Evolutionary conservation across 2,797 vertebrate species (phyloP).

Genomic region (Alauda arvensis): DNA sequence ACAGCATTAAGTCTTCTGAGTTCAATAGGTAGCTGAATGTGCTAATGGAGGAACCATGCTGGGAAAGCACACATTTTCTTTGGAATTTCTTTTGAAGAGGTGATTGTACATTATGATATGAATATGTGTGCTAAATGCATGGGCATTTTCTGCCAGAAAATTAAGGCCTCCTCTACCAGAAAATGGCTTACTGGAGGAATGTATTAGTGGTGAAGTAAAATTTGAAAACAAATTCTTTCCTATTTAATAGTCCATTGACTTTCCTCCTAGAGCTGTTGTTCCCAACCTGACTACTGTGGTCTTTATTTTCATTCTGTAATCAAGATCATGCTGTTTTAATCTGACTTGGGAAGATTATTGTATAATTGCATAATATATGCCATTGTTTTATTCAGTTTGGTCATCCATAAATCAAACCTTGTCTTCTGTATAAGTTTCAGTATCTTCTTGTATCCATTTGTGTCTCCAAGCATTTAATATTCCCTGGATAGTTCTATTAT

Average conservation of each 20-base stretch:
- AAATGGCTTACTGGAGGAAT: conserved; percentile 67
- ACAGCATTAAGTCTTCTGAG: conserved; percentile 68
- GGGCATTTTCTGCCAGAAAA: conserved; percentile 62
- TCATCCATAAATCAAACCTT: background rate
- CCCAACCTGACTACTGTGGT: conserved; percentile 60
- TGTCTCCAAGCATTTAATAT: background rate
- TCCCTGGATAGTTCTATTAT: background rate
- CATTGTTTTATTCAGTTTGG: background rate
- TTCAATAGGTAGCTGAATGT: conserved; percentile 62
- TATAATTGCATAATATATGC: background rate
- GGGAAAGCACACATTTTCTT: conserved; percentile 67
- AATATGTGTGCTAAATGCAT: conserved; percentile 72
- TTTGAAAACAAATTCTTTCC: conserved; percentile 87
- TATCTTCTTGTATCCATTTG: background rate
- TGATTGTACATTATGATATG: conserved; percentile 71
- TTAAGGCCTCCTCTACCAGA: conserved; percentile 61
- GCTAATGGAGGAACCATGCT: conserved; percentile 72
- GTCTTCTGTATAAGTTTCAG: background rate
- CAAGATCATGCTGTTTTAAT: conserved; percentile 69
- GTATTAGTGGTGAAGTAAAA: conserved; percentile 81
- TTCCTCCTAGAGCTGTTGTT: conserved; percentile 72
- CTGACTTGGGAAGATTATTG: background rate
- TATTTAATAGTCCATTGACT: conserved; percentile 90
- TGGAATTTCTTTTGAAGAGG: conserved; percentile 60
- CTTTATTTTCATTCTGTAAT: conserved; percentile 69